Evolutionary conservation across 2,888 invertebrate genomes (phyloP), one percentile per base, ranked within the genome.

Genomic region (Epirrhoe tristata): DNA sequence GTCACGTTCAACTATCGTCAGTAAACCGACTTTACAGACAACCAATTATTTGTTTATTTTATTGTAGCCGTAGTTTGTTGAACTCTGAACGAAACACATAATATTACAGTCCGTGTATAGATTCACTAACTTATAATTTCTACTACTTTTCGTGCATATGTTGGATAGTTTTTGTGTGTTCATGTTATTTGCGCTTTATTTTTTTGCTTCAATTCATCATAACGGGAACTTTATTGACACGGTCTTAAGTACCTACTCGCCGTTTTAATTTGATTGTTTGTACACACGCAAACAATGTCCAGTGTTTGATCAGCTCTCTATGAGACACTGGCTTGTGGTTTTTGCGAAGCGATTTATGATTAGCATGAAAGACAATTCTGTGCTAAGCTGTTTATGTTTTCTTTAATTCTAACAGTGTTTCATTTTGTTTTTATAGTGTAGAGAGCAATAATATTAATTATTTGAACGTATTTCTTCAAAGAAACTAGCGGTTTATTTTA

Each of bases 261-360:
- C 58, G 63, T 16, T 69, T 63, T 70, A 80, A 80, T 68, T 48
- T 50, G 58, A 84, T 87, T 87, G 85, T 86, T 84, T 83, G 78
- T 83, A 77, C 63, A 81, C 82, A 83, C 74, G 78, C 81, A 81
- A 88, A 89, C 84, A 87, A 81, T 78, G 66, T 8, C 57, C 65
- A 77, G 70, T 81, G 76, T 82, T 80, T 82, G 69, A 53, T 59
- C 67, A 68, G 71, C 77, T 72, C 82, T 84, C 74, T 59, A 73
- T 63, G 63, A 55, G 53, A 61, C 58, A 60, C 50, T 64, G 53
- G 50, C 55, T 17, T 12, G 50, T 58, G 52, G 46, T 52, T 61
- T 32, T 69, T 62, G 52, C 55, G 34, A 51, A 8, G 32, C 48
- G 24, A 50, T 39, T 51, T 48, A 58, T 50, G 50, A 39, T 50